These are phyloP conservation scores for Onychomys leucogaster DNA, from an alignment of 2,797 vertebrate genomes.

Conservation along the genomic window DNA sequence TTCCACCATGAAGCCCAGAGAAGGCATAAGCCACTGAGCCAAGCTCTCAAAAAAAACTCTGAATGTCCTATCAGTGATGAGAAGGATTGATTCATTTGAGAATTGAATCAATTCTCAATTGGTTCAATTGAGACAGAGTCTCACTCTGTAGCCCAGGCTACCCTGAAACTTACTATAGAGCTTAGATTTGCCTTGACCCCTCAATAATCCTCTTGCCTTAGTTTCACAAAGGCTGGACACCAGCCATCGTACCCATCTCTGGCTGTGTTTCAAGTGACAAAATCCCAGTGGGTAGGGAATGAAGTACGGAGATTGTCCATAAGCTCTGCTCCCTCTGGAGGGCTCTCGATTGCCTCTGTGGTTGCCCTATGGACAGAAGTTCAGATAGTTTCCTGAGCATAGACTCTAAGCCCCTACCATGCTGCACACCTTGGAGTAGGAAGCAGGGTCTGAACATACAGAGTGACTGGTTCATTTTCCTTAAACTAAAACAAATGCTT, in stretches of 20 bases:
- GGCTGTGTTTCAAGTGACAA: neutral
- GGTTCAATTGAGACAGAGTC: neutral
- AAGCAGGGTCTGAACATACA: too few species aligned
- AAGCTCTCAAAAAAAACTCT: neutral
- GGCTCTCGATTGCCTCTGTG: accelerated
- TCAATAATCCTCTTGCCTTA: neutral
- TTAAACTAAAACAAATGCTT: neutral
- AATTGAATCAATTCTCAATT: too few species aligned
- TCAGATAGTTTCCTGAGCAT: neutral
- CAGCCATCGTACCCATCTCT: neutral
- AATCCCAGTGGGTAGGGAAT: too few species aligned
- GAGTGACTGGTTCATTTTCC: neutral
- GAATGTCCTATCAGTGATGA: neutral
- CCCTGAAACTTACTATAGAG: neutral
- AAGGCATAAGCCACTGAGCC: neutral
- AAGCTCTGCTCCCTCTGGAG: neutral
- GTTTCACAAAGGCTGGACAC: neutral
- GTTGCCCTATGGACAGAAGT: neutral
- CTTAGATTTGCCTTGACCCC: neutral
- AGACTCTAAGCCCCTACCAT: neutral
- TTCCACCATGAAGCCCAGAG: neutral
- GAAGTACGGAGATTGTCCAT: too few species aligned
- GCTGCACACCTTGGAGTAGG: too few species aligned
- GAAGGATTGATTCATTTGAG: neutral
- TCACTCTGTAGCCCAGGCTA: neutral